Evolutionary conservation across 2,888 invertebrate species (phyloP).

Genomic region (Tetropium fuscum): DNA sequence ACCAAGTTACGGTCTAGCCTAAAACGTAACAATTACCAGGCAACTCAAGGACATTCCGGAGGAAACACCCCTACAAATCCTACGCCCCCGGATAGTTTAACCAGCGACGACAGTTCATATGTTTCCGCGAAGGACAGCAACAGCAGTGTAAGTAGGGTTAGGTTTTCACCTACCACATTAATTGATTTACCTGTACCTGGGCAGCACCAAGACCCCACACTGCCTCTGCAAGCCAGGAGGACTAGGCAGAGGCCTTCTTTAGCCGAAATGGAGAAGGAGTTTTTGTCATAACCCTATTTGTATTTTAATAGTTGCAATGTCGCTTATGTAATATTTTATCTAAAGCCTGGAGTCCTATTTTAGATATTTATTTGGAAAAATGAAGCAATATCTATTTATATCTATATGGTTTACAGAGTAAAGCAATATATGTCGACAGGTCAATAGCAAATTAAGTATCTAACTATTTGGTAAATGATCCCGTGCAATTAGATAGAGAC

Average conservation of each 20-base stretch:
- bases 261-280: conserved; percentile 70
- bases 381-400: conserved; percentile 20
- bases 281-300: conserved; percentile 67
- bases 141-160: conserved; percentile 78
- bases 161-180: conserved; percentile 82
- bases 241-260: conserved; percentile 67
- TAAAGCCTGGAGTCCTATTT: conserved; percentile 16
- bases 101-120: conserved; percentile 90
- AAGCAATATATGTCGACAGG: not conserved
- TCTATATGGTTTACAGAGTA: not conserved
- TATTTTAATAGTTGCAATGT: conserved; percentile 32
- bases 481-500: no score
- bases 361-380: conserved; percentile 10
- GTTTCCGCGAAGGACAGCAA: conserved; percentile 86
- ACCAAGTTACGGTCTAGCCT: conserved; percentile 83
- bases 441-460: no score
- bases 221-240: conserved; percentile 68
- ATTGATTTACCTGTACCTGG: conserved; percentile 72
- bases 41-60: conserved; percentile 68
- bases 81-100: conserved; percentile 86
- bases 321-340: conserved; percentile 34
- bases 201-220: conserved; percentile 69
- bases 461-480: no score
- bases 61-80: conserved; percentile 83
- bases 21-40: conserved; percentile 75